Base-by-base conservation (phyloP, 2,113 vertebrate species). In the Rostratula benghalensis region DNA sequence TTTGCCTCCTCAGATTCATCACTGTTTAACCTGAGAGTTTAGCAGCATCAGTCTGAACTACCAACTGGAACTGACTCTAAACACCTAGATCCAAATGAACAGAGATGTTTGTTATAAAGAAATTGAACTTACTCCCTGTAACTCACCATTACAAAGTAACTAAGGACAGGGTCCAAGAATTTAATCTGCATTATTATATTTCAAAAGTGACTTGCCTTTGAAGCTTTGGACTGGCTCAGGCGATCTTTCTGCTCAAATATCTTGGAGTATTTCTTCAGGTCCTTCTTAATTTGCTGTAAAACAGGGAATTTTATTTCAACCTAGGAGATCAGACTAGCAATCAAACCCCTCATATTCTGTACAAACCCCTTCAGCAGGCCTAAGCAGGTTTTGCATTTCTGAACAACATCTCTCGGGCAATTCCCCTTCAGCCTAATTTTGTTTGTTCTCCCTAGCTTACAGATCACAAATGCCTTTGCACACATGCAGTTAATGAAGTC, bases 201-300 rank as follows among this genome's bases (percentile, higher is more conserved):
- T 19, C 18, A 3, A 41, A 83, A 75, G 23, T 6, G 5, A 45
- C 98, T 97, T 97, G 99, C 99, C 99, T 99, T 99, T 11, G 99
- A 99, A 53, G 99, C 99, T 98, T 99, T 99, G 83, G 99, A 99
- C 90, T 99, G 99, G 97, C 99, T 99, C 96, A 99, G 95, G 84
- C 99, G 99, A 98, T 99, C 99, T 96, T 99, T 99, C 98, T 99
- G 99, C 95, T 99, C 99, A 97, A 99, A 99, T 97, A 99, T 99
- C 98, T 99, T 99, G 6, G 99, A 99, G 88, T 99, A 99, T 78
- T 99, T 99, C 98, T 99, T 99, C 89, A 99, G 98, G 89, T 99
- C 99, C 95, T 99, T 99, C 96, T 99, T 99, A 96, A 99, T 99
- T 98, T 98, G 97, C 99, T 99, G 97, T 71, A 97, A 97, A 65